Percentiles rank a stretch among this genome's conserved stretches.
Conservation (phyloP, 2,113 vertebrate genomes). For the Rhipidura dahli region DNA sequence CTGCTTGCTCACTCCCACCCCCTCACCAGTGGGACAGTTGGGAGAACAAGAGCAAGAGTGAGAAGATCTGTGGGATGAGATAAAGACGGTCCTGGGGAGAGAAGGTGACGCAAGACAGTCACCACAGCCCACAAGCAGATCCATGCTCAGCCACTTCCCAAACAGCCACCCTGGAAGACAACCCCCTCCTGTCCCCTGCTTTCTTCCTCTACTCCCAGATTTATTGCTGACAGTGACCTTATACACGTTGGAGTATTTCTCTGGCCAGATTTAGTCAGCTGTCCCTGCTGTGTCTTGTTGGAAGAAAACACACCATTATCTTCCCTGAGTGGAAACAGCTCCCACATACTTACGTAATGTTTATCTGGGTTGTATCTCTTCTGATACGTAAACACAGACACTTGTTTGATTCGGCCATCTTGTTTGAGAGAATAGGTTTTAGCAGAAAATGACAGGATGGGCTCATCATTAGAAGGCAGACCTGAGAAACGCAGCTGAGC, state of each 20-base stretch:
- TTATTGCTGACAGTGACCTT: neutral
- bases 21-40: neutral
- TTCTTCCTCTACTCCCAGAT: neutral
- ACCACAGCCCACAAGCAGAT: neutral
- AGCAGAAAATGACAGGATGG: constrained; percentile 93
- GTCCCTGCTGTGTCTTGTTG: neutral
- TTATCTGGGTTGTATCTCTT: constrained; percentile 99
- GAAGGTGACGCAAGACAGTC: neutral
- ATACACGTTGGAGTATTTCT: neutral
- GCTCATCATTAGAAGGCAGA: constrained; percentile 91
- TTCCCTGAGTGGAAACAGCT: neutral
- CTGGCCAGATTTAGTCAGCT: neutral
- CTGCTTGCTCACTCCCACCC: neutral
- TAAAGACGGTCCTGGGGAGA: neutral
- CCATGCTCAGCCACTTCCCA: neutral
- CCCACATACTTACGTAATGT: constrained; percentile 86
- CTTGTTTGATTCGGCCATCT: constrained; percentile 89
- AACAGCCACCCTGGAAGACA: neutral
- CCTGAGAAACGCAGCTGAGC: constrained; percentile 96
- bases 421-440: constrained; percentile 93
- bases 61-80: neutral
- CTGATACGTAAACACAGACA: constrained; percentile 94
- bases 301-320: neutral
- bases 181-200: accelerated
- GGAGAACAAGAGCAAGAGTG: neutral